Base-by-base conservation (phyloP, 2,797 vertebrate species). In the Salarias fasciatus region DNA sequence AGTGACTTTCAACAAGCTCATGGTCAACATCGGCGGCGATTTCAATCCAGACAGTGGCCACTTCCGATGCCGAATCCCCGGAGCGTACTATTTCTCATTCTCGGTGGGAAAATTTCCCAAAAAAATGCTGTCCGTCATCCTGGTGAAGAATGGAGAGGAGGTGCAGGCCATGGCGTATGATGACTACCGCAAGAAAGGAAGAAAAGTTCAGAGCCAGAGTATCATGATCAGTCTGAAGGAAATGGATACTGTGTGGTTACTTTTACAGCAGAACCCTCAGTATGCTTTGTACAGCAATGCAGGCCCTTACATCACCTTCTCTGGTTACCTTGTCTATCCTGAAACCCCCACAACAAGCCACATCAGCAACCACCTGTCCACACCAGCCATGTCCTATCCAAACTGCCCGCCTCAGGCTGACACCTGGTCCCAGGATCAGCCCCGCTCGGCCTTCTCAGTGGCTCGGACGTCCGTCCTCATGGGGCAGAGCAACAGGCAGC, bases 161-260 rank as follows among this genome's bases (percentile, higher is more conserved):
- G 93, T 94, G 35, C 93, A 94, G 61, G 90, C 92, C 3, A 93
- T 93, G 6, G 93, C 86, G 0, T 94, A 90, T 2, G 90, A 93
- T 0, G 93, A 92, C 69, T 90, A 92, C 83, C 84, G 79, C 42
- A 92, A 91, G 52, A 87, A 86, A 65, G 90, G 89, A 8, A 83
- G 92, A 59, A 94, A 94, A 54, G 87, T 94, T 14, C 90, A 94
- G 53, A 94, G 93, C 68, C 94, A 94, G 63, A 94, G 93, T 31
- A 46, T 91, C 1, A 93, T 94, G 92, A 84, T 94, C 47, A 83
- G 33, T 29, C 66, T 94, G 77, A 88, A 72, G 42, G 66, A 90
- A n/a, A 90, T 89, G 88, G 94, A 94, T 72, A 91, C 89, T 0
- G 89, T 94, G 47, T 91, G 90, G 91, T 65, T 94, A 47, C 89